Percentiles rank a stretch among this genome's conserved stretches.
Evolutionary conservation across 2,888 invertebrate genomes (phyloP).

Genomic region (Congeria kusceri): DNA sequence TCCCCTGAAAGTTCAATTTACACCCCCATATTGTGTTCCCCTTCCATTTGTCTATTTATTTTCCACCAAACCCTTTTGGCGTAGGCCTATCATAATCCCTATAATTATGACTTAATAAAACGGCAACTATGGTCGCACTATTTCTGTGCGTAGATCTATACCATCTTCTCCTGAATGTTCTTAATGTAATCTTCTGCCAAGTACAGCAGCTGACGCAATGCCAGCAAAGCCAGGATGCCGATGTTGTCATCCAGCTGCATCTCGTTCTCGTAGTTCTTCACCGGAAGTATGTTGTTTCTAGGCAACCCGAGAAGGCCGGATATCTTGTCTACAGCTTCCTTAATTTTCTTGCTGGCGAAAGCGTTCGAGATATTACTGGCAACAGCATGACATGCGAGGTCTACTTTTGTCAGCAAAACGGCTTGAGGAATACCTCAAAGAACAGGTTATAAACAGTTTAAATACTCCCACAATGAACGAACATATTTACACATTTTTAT

Average conservation of each 20-base stretch:
- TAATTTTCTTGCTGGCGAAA: constrained; percentile 47
- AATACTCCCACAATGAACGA: too few species aligned
- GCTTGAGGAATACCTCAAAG: constrained; percentile 65
- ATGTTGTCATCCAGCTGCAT: not conserved
- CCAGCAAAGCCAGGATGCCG: not conserved
- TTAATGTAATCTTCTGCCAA: constrained; percentile 2
- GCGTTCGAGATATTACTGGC: constrained; percentile 38
- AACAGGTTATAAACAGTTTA: too few species aligned
- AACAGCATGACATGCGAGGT: constrained; percentile 60
- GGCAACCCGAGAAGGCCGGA: constrained; percentile 54
- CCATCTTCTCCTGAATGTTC: too few species aligned
- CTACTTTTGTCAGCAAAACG: constrained; percentile 69
- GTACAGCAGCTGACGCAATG: not conserved
- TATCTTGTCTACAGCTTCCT: constrained; percentile 55
- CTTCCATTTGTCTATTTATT: too few species aligned
- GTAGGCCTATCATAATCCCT: too few species aligned
- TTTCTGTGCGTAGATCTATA: too few species aligned
- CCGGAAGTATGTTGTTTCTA: not conserved
- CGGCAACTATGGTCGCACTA: too few species aligned
- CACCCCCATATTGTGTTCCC: too few species aligned
- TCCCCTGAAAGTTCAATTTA: too few species aligned
- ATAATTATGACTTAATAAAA: too few species aligned
- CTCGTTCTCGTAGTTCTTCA: constrained; percentile 7
- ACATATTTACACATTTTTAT: too few species aligned
- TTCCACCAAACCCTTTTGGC: too few species aligned